Conservation (phyloP, 2,113 vertebrate species). For the Pituophis catenifer region DNA sequence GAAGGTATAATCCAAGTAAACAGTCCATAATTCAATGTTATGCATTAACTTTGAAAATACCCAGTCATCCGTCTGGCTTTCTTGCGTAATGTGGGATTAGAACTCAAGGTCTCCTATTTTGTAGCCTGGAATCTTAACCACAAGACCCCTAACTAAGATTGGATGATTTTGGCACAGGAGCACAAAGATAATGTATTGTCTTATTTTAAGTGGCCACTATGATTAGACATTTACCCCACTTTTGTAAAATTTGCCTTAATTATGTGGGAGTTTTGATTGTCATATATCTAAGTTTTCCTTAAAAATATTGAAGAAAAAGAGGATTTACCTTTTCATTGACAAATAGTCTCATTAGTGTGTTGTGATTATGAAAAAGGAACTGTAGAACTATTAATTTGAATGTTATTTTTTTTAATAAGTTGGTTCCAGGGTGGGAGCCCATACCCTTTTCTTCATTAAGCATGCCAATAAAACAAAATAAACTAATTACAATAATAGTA, state of each 20-base stretch:
- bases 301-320: not conserved
- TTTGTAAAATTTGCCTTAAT: not conserved
- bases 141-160: not conserved
- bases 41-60: not conserved
- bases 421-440: not conserved
- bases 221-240: not conserved
- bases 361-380: not conserved
- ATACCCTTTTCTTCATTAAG: slow-evolving; percentile 10
- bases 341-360: not conserved
- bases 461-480: slow-evolving; percentile 9
- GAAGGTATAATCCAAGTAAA: not conserved
- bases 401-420: not conserved
- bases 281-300: not conserved
- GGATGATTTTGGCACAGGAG: not conserved
- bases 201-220: not conserved
- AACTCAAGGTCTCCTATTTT: not conserved
- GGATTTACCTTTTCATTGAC: not conserved
- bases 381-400: not conserved
- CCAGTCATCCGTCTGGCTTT: not conserved
- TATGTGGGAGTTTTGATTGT: not conserved
- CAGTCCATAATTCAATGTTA: not conserved
- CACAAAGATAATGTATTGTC: not conserved
- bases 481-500: slow-evolving; percentile 8
- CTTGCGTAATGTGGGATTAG: not conserved
- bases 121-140: not conserved